Percentiles rank a stretch among this genome's conserved stretches.
Evolutionary conservation across 2,888 invertebrate genomes (phyloP).

Genomic region (Maniola hyperantus): DNA sequence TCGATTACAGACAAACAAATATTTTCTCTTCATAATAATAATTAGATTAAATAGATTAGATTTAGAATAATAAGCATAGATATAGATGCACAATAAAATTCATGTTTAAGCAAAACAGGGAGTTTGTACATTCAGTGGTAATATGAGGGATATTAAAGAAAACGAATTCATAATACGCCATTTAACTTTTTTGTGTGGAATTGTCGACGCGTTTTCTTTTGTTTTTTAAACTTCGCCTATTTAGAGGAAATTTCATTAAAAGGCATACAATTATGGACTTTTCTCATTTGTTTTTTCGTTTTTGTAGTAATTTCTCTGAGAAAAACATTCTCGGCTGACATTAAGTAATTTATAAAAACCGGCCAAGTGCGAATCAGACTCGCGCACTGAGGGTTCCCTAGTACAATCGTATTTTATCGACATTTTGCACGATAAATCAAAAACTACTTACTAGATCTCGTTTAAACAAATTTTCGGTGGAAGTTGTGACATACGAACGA

Average conservation of each 20-base stretch:
- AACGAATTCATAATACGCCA: slow-evolving; percentile 72
- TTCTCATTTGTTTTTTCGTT: slow-evolving; percentile 46
- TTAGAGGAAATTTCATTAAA: slow-evolving; percentile 66
- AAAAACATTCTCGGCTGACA: slow-evolving; percentile 53
- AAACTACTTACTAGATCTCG: too few species aligned
- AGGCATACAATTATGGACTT: slow-evolving; percentile 52
- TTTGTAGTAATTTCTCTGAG: slow-evolving; percentile 48
- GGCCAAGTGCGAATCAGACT: too few species aligned
- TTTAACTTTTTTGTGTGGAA: slow-evolving; percentile 69
- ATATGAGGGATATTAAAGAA: slow-evolving; percentile 28
- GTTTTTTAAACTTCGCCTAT: slow-evolving; percentile 67
- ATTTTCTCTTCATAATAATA: background rate
- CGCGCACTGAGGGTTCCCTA: too few species aligned
- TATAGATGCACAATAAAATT: background rate
- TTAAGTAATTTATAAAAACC: slow-evolving; percentile 60
- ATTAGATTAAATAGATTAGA: too few species aligned
- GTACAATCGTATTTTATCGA: too few species aligned
- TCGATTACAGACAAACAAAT: too few species aligned
- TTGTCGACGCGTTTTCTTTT: slow-evolving; percentile 66
- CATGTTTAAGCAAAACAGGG: background rate
- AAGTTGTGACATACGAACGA: too few species aligned
- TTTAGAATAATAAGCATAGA: too few species aligned
- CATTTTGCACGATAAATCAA: too few species aligned
- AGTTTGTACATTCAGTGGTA: slow-evolving; percentile 14
- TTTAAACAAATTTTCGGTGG: too few species aligned